Conservation (phyloP, 2,797 vertebrate species). For the Monodelphis domestica region DNA sequence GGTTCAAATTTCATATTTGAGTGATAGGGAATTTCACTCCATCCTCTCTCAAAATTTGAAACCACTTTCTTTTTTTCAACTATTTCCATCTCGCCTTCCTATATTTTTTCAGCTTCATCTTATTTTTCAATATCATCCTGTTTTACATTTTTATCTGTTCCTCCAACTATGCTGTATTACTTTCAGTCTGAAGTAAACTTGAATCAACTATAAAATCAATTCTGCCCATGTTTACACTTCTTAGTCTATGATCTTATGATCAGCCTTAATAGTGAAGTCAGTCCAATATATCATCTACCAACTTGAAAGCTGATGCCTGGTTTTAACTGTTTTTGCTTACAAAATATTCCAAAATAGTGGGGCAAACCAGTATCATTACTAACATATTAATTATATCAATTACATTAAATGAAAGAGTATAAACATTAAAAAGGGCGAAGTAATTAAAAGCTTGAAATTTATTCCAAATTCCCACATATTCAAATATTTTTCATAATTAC, state of each 20-base stretch:
- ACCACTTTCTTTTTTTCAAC: background rate
- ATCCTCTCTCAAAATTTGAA: background rate
- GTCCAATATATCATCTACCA: background rate
- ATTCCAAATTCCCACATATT: conserved; percentile 27
- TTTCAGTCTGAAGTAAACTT: background rate
- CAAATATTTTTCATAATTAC: conserved; percentile 1
- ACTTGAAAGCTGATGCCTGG: background rate
- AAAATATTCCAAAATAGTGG: conserved; percentile 3
- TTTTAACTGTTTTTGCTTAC: background rate
- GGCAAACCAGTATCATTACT: conserved; percentile 1
- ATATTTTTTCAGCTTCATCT: background rate
- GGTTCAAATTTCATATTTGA: background rate
- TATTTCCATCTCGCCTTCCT: conserved; percentile 5
- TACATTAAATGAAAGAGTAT: background rate
- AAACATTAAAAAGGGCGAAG: background rate
- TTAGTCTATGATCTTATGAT: conserved; percentile 4
- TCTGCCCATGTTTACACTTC: background rate
- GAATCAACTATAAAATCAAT: background rate
- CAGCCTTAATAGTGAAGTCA: background rate
- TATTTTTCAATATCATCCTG: background rate
- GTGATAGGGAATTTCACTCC: background rate
- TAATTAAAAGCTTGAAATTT: conserved; percentile 13
- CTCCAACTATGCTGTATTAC: conserved; percentile 14
- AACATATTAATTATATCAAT: background rate
- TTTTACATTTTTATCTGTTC: background rate